Conservation (phyloP, 2,888 invertebrate genomes). For the Platycheirus rosarum region DNA sequence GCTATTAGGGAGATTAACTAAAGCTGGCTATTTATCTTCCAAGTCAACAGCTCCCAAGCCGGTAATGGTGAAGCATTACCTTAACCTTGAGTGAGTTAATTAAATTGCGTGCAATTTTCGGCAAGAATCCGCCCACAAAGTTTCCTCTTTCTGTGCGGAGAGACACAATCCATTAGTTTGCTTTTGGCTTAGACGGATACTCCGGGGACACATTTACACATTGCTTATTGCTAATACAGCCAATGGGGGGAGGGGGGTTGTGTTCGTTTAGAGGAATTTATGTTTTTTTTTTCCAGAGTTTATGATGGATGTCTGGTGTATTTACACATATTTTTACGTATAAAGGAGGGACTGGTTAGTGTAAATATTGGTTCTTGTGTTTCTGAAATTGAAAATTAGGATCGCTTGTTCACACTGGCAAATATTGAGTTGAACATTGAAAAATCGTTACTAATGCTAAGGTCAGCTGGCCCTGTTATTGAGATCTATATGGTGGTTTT, state of each 20-base stretch:
- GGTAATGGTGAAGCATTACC: constrained; percentile 37
- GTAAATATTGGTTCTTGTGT: no score
- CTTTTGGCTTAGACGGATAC: constrained; percentile 15
- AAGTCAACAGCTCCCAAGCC: constrained; percentile 6
- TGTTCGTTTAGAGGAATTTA: constrained; percentile 1
- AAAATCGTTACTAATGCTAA: no score
- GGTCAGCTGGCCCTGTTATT: no score
- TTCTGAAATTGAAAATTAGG: no score
- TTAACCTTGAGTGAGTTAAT: constrained; percentile 31
- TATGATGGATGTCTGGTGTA: no score
- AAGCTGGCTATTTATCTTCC: constrained; percentile 13
- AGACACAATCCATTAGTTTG: constrained; percentile 18
- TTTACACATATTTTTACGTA: no score
- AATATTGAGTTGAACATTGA: no score
- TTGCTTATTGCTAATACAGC: constrained; percentile 15
- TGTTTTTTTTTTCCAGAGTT: background rate
- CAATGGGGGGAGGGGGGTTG: no score
- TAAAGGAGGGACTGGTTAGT: no score
- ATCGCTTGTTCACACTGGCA: no score
- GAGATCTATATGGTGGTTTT: no score
- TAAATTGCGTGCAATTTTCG: constrained; percentile 37
- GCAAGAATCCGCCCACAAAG: background rate
- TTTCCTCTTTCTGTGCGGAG: background rate
- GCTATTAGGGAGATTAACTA: constrained; percentile 21
- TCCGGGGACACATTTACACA: constrained; percentile 20